phyloP scores from a whole-genome alignment of 2,113 vertebrate genomes.

The Coreoperca whiteheadi region DNA sequence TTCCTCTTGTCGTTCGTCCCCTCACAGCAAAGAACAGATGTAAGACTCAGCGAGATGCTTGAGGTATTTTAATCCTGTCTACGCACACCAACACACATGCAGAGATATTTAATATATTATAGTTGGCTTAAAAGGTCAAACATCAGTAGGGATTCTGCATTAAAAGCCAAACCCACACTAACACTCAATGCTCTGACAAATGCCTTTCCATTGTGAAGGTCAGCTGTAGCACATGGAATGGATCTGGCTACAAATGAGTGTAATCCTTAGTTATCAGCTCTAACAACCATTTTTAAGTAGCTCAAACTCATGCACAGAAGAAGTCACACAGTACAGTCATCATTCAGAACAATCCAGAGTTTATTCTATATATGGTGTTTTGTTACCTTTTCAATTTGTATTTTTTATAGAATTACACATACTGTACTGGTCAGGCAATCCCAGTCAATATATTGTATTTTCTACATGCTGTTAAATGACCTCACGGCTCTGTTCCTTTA shows the following conservation, averaged over 20 bases:
- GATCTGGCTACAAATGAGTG: conserved; percentile 10
- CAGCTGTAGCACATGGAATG: conserved; percentile 10
- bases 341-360: background rate
- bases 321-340: background rate
- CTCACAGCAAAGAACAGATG: conserved; percentile 98
- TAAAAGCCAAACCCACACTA: conserved; percentile 40
- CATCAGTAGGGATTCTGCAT: conserved; percentile 24
- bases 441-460: background rate
- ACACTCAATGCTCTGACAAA: conserved; percentile 8
- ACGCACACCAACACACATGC: background rate
- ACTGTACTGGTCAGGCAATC: background rate
- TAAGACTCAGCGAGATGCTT: conserved; percentile 97
- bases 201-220: conserved; percentile 38
- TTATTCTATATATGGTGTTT: background rate
- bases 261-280: conserved; percentile 9
- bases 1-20: conserved; percentile 42
- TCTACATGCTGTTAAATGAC: background rate
- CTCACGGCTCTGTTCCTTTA: conserved; percentile 62
- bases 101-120: conserved; percentile 4
- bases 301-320: background rate
- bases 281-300: conserved; percentile 8
- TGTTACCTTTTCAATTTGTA: background rate
- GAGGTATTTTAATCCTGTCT: conserved; percentile 85
- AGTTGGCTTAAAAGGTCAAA: conserved; percentile 58
- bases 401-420: background rate